phyloP scores from a whole-genome alignment of 2,888 invertebrate species.

The Cyclophora albipunctata region DNA sequence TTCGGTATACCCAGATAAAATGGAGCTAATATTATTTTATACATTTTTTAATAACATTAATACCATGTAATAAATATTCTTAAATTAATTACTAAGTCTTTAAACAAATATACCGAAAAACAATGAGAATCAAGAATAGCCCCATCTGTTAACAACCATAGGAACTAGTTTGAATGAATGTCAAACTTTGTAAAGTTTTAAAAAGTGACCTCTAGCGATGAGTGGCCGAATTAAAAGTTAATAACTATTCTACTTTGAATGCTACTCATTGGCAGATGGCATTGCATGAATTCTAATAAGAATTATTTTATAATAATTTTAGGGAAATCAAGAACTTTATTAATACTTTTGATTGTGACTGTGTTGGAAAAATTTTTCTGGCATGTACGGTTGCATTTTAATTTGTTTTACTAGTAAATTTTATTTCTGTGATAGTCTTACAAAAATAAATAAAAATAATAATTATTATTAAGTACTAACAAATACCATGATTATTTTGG shows the following conservation, averaged over 20 bases:
- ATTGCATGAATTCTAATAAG: constrained; percentile 10
- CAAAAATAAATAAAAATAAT: no score
- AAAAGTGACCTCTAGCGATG: constrained; percentile 55
- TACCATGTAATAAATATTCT: neutral
- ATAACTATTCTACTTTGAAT: constrained; percentile 21
- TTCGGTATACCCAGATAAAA: no score
- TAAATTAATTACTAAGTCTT: neutral
- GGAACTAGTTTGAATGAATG: constrained; percentile 47
- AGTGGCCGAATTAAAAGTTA: constrained; percentile 43
- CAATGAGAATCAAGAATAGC: constrained; percentile 20
- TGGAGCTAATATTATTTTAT: neutral
- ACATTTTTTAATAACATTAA: neutral
- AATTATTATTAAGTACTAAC: no score
- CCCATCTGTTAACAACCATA: constrained; percentile 48
- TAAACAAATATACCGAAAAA: neutral
- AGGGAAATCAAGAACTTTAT: no score
- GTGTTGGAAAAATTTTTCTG: no score
- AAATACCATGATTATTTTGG: no score
- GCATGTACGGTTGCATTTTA: no score
- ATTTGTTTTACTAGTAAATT: no score
- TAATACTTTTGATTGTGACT: no score
- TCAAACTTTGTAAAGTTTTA: constrained; percentile 36
- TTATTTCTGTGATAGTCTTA: no score
- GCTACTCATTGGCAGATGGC: constrained; percentile 55
- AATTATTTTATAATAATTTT: no score